Percentiles rank a stretch among this genome's conserved stretches.
phyloP scores from a whole-genome alignment of 2,797 vertebrate genomes.

The Lepidocolaptes lacrymiger region DNA sequence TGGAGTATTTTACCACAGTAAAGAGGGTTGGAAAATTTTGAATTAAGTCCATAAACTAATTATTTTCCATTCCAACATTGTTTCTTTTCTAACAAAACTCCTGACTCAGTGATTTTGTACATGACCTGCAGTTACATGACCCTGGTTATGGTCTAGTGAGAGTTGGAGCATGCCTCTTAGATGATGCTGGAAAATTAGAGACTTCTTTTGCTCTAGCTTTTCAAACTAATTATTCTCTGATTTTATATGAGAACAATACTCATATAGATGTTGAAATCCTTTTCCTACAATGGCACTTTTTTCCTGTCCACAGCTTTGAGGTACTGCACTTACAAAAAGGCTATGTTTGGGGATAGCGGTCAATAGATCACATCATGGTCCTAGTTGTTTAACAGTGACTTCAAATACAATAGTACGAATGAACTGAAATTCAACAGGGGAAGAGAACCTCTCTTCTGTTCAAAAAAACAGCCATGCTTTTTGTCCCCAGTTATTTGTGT shows the following conservation, averaged over 20 bases:
- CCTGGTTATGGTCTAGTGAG: not conserved
- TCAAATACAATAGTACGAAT: not conserved
- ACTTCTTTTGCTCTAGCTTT: not conserved
- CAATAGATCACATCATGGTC: not conserved
- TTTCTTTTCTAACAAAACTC: not conserved
- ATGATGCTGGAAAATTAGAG: not conserved
- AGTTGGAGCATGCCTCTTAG: not conserved
- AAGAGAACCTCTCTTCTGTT: not conserved
- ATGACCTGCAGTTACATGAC: not conserved
- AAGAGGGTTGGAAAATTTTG: not conserved
- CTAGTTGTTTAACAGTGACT: not conserved
- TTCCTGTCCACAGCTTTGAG: not conserved
- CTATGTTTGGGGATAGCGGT: not conserved
- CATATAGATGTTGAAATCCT: not conserved
- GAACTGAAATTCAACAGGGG: not conserved
- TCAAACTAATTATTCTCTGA: not conserved
- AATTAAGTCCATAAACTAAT: slow-evolving; percentile 37
- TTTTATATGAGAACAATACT: not conserved
- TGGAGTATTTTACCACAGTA: not conserved
- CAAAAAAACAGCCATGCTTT: not conserved
- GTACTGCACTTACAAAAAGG: not conserved
- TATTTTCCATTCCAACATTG: not conserved
- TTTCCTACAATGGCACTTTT: not conserved
- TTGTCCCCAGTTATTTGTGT: not conserved
- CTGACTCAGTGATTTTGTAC: slow-evolving; percentile 23